phyloP scores from a whole-genome alignment of 2,888 invertebrate genomes.

The Agonum fuliginosum region DNA sequence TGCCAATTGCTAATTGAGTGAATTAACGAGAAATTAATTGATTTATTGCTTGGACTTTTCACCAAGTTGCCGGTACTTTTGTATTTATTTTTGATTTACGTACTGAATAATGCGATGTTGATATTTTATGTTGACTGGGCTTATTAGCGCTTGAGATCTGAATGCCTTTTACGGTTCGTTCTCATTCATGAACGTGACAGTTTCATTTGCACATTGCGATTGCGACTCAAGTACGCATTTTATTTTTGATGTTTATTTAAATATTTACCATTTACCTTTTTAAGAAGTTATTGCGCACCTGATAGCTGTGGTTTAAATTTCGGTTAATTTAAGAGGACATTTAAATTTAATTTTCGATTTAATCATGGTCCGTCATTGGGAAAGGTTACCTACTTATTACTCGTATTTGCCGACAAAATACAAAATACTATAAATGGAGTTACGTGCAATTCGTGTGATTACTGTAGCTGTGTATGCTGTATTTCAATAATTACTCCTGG shows the following conservation, averaged over 20 bases:
- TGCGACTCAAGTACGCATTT: background rate
- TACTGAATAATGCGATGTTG: constrained; percentile 6
- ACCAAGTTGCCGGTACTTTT: constrained; percentile 19
- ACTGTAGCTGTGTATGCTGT: too few relatives aligned
- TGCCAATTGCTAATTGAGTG: constrained; percentile 28
- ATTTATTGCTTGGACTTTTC: constrained; percentile 26
- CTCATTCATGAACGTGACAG: background rate
- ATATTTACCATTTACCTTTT: background rate
- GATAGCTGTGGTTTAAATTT: background rate
- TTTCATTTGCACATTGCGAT: too few relatives aligned
- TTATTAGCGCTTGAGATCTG: background rate
- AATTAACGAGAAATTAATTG: constrained; percentile 22
- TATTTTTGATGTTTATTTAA: background rate
- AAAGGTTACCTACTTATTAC: too few relatives aligned
- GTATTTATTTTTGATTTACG: constrained; percentile 35
- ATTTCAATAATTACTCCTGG: too few relatives aligned
- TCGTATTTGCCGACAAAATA: too few relatives aligned
- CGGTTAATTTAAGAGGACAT: too few relatives aligned
- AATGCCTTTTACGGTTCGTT: constrained; percentile 23
- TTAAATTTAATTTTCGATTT: too few relatives aligned
- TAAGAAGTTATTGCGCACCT: background rate
- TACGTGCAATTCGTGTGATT: too few relatives aligned
- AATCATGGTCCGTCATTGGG: too few relatives aligned
- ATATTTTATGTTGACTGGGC: background rate
- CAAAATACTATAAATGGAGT: too few relatives aligned